These are phyloP conservation scores for Drosophila miranda DNA, from an alignment of 1,140 invertebrate genomes.

Conservation along the genomic window DNA sequence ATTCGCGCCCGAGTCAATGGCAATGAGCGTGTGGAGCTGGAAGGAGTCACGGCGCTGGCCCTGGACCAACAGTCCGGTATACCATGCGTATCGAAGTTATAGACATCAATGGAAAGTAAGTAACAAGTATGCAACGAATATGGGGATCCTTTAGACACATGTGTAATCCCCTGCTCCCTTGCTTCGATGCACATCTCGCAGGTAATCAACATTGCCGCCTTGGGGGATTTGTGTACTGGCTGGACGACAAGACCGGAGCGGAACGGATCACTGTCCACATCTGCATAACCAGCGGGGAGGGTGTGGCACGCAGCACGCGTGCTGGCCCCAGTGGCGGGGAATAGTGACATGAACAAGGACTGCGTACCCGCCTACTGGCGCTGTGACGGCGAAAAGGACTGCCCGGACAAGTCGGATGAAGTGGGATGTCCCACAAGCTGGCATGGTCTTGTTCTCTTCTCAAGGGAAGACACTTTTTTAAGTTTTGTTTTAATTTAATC, in stretches of 20 bases:
- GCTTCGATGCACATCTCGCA: conserved; percentile 82
- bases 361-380: conserved; percentile 93
- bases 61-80: too few species aligned
- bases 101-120: too few species aligned
- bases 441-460: too few species aligned
- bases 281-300: conserved; percentile 88
- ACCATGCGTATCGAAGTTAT: too few species aligned
- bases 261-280: conserved; percentile 83
- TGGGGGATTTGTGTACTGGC: conserved; percentile 91
- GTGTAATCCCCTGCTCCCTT: not conserved
- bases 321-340: conserved; percentile 67
- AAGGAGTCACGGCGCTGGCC: too few species aligned
- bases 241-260: conserved; percentile 87
- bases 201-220: conserved; percentile 86
- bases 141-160: too few species aligned
- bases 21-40: too few species aligned
- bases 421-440: conserved; percentile 86
- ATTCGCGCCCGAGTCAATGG: too few species aligned
- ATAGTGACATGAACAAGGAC: conserved; percentile 83
- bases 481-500: too few species aligned
- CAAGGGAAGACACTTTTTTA: too few species aligned
- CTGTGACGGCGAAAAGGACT: conserved; percentile 85
- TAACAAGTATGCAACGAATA: conserved; percentile 35
- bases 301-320: conserved; percentile 77
- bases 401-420: conserved; percentile 92